Base-by-base conservation (phyloP, 1,140 invertebrate species). In the Drepana arcuata region DNA sequence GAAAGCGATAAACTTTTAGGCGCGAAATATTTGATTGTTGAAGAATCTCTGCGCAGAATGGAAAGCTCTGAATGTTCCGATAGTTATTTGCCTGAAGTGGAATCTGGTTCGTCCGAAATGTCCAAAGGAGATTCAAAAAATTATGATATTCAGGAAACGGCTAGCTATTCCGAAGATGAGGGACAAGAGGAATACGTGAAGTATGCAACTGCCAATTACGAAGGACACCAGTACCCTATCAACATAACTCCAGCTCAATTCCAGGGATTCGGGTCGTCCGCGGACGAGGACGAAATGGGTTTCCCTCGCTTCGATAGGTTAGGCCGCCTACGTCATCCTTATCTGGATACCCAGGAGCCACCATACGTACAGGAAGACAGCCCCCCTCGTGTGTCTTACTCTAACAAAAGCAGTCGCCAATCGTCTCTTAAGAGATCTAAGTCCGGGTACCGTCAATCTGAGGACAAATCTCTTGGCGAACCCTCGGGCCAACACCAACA, bases 21-120 rank as follows among this genome's bases (percentile, higher is more conserved):
- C n/a, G 32, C 44, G 4, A 67, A 69, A 51, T 79, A 70, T 41
- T 56, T 82, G 14, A 50, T 49, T 0, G 74, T 82, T 1, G 74
- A 79, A 27, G 78, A 82, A 16, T 60, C 65, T 12, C 29, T 77
- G 10, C 60, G 74, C 7, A 60, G 74, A 14, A 78, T 82, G 42
- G 86, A 88, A 44, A 88, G 86, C 44, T 87, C 86, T 0, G 86
- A 88, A 60, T 88, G 86, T 52, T 88, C 86, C 0, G 89, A 90
- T 48, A 88, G 88, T 28, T 90, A 90, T 55, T 66, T 88, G 33
- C 88, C 88, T 2, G 89, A 89, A 65, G 85, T 88, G 5, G 88
- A 89, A 62, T 90, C 88, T 2, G 85, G 85, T 3, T 87, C 86
- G 13, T 87, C 86, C 2, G 86, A 88, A 71, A 71, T 86, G 36